Conservation (phyloP, 1,140 invertebrate species). For the Drosophila auraria region DNA sequence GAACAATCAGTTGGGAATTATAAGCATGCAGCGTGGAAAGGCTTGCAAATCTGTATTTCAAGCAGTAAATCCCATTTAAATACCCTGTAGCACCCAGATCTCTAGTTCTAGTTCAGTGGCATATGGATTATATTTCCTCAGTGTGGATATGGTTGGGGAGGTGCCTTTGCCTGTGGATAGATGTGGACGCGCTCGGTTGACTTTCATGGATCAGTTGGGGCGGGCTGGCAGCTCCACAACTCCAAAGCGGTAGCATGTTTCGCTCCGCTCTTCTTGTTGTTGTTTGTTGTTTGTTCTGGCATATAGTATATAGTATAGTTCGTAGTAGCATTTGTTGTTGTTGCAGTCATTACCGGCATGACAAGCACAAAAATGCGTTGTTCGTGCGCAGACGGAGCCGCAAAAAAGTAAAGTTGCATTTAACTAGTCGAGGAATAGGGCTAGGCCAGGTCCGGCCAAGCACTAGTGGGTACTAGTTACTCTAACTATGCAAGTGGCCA, state of each 20-base stretch:
- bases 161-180: constrained; percentile 49
- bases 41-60: no score
- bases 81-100: neutral
- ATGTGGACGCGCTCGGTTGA: constrained; percentile 76
- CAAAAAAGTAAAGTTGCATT: constrained; percentile 70
- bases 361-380: constrained; percentile 83
- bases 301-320: constrained; percentile 16
- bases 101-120: neutral
- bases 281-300: constrained; percentile 44
- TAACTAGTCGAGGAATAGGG: constrained; percentile 70
- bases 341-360: constrained; percentile 82
- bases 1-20: neutral
- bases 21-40: no score
- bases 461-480: constrained; percentile 33
- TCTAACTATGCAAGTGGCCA: constrained; percentile 40
- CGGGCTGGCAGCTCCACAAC: constrained; percentile 62
- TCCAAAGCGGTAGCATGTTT: constrained; percentile 72
- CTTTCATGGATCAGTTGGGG: constrained; percentile 83
- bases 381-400: constrained; percentile 66
- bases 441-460: constrained; percentile 27
- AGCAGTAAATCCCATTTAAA: neutral
- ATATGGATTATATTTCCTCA: neutral
- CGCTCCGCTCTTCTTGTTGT: constrained; percentile 39
- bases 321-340: constrained; percentile 36
- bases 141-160: constrained; percentile 18